These are phyloP conservation scores for Holothuria glaberrima DNA, from an alignment of 35 echinoderm and acorn worm genomes.

Conservation along the genomic window DNA sequence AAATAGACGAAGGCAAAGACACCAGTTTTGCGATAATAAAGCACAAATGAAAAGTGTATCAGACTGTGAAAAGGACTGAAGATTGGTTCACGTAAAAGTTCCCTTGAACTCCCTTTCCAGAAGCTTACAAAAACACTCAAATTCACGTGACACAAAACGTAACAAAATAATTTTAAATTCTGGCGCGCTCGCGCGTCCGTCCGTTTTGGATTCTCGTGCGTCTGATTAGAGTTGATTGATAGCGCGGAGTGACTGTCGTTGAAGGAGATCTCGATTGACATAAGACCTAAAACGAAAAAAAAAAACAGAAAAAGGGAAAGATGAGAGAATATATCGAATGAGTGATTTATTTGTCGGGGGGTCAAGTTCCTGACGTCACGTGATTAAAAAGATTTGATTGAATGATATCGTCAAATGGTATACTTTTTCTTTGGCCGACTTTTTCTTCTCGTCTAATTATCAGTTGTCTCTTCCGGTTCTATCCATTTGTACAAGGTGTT, in stretches of 20 bases:
- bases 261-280: not conserved
- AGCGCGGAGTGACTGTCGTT: not conserved
- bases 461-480: conserved; percentile 26
- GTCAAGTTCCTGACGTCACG: conserved; percentile 37
- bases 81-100: too few species aligned
- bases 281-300: not conserved
- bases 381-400: not conserved
- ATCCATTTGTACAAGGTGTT: conserved; percentile 15
- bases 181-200: conserved; percentile 15
- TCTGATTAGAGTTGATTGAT: conserved; percentile 28
- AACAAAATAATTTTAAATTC: not conserved
- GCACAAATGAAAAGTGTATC: too few species aligned
- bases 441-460: not conserved
- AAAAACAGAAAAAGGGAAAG: conserved; percentile 6
- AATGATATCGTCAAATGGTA: conserved; percentile 10
- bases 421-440: not conserved
- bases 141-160: not conserved
- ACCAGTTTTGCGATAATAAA: not conserved
- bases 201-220: not conserved
- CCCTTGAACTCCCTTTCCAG: too few species aligned
- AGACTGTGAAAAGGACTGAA: too few species aligned
- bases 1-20: not conserved
- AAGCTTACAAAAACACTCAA: too few species aligned
- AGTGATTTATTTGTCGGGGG: conserved; percentile 38
- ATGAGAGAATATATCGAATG: conserved; percentile 10